These are phyloP conservation scores for Paracentrotus lividus DNA, from an alignment of 53 echinoderm and acorn worm genomes.

Conservation along the genomic window DNA sequence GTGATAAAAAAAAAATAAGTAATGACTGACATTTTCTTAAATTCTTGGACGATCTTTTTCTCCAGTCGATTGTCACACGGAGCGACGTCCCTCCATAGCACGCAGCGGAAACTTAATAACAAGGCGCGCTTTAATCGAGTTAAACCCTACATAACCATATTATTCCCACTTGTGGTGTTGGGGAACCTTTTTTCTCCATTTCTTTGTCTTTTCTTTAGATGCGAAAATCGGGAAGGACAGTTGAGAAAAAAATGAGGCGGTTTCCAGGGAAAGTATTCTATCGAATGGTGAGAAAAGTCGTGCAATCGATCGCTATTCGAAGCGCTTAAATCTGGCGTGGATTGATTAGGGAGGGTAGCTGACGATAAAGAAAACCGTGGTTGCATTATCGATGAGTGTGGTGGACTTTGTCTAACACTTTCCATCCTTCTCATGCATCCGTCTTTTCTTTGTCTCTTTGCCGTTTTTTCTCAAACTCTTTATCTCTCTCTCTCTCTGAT, in stretches of 20 bases:
- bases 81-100: slow-evolving; percentile 13
- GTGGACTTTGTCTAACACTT: neutral
- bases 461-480: neutral
- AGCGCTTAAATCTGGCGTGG: slow-evolving; percentile 11
- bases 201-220: slow-evolving; percentile 9
- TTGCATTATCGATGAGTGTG: neutral
- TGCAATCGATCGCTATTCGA: slow-evolving; percentile 12
- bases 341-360: slow-evolving; percentile 31
- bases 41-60: neutral
- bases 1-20: neutral
- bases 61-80: neutral
- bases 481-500: neutral
- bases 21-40: slow-evolving; percentile 8
- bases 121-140: slow-evolving; percentile 43
- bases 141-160: slow-evolving; percentile 46
- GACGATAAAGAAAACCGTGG: neutral
- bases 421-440: neutral
- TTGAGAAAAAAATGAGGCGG: neutral
- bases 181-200: neutral
- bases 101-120: slow-evolving; percentile 43
- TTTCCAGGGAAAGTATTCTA: neutral
- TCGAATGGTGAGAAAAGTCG: slow-evolving; percentile 5
- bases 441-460: neutral
- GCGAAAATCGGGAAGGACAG: neutral
- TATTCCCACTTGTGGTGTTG: slow-evolving; percentile 36